Evolutionary conservation across 2,113 vertebrate species (phyloP).

Genomic region (Sprattus sprattus): DNA sequence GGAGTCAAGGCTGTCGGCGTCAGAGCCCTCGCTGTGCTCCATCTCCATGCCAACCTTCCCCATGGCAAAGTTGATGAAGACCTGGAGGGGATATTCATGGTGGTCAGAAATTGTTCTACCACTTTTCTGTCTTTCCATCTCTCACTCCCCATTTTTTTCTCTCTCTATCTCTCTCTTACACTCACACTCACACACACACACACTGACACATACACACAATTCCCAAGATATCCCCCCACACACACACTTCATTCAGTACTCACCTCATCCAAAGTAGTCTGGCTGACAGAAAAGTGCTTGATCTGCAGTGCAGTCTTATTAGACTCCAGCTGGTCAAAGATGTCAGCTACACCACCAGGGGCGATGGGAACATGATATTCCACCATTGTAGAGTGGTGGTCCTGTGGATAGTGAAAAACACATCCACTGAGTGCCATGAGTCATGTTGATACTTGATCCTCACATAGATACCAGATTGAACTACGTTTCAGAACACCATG

Average conservation of each 20-base stretch:
- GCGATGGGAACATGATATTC: slow-evolving; percentile 88
- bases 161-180: slow-evolving; percentile 28
- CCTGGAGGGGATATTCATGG: slow-evolving; percentile 64
- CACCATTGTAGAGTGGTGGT: slow-evolving; percentile 86
- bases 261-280: slow-evolving; percentile 96
- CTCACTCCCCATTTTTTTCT: slow-evolving; percentile 8
- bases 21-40: slow-evolving; percentile 40
- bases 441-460: background rate
- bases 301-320: slow-evolving; percentile 85
- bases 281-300: slow-evolving; percentile 94
- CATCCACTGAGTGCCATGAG: background rate
- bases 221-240: slow-evolving; percentile 49
- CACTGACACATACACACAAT: slow-evolving; percentile 23
- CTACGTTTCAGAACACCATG: background rate
- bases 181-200: slow-evolving; percentile 36
- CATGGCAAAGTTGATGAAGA: slow-evolving; percentile 96
- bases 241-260: slow-evolving; percentile 57
- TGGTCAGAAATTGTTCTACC: slow-evolving; percentile 29
- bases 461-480: background rate
- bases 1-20: slow-evolving; percentile 43
- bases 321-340: slow-evolving; percentile 88
- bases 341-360: slow-evolving; percentile 89
- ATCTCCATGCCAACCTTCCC: slow-evolving; percentile 66
- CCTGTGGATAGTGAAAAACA: slow-evolving; percentile 64
- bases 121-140: slow-evolving; percentile 6